Base-by-base conservation (phyloP, 2,113 vertebrate genomes). In the Pandion haliaetus region DNA sequence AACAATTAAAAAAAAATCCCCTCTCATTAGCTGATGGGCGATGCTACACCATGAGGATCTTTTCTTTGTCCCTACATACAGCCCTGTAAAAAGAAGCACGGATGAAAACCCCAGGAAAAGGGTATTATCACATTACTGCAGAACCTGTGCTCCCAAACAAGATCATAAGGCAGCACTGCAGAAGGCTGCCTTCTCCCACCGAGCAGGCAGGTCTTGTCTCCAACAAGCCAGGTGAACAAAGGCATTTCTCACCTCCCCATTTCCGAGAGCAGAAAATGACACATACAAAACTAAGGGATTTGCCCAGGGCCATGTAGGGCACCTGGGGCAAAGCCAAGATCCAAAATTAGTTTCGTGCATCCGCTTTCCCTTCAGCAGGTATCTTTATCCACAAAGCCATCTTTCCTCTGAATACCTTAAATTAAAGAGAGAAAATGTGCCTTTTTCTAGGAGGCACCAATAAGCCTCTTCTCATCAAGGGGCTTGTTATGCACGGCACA, bases 281-380 rank as follows among this genome's bases (percentile, higher is more conserved):
- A 45, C 19, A 8, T 2, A 32, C 5, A 34, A 34, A 58, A 26
- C 14, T 2, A 45, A 66, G 32, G 47, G 81, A 57, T 72, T 50
- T 62, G 28, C 65, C 65, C 40, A 38, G 45, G 62, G 32, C 36
- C 24, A 10, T 0, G 5, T 17, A 32, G 4, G 1, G 28, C 54
- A 69, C 34, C 79, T 9, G 38, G 28, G 18, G 42, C 61, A 88
- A 47, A 82, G 47, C 58, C 47, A 40, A 42, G 42, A 86, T 29
- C 45, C 4, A 1, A 42, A 58, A 0, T 1, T 4, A 20, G 32
- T 13, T 63, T 31, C 6, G 1, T 5, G 6, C 16, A 15, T 15
- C 49, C 7, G 3, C 44, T 26, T 34, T 38, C 28, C 49, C 40
- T 72, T 24, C 69, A 31, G 28, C 3, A 0, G 2, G 3, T 2